Evolutionary conservation across 2,797 vertebrate genomes (phyloP).

Genomic region (Malacoctenus gilli): DNA sequence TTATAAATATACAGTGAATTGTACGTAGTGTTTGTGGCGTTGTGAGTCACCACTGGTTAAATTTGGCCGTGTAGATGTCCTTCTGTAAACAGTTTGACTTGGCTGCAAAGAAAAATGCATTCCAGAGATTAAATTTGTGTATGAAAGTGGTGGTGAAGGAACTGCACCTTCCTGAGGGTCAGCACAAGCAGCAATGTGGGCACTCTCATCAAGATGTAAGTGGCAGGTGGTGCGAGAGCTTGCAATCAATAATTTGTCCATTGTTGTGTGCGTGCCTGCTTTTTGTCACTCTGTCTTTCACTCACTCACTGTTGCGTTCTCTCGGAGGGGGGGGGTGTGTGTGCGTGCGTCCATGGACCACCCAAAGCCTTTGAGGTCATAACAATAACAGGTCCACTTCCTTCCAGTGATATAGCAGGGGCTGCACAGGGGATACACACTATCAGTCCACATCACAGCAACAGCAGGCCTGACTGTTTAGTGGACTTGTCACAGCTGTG

Average conservation of each 20-base stretch:
- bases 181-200: conserved; percentile 5
- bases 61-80: conserved; percentile 23
- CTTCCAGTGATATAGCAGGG: conserved; percentile 65
- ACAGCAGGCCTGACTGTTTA: conserved; percentile 61
- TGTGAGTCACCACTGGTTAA: conserved; percentile 12
- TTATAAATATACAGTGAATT: conserved; percentile 12
- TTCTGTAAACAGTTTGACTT: conserved; percentile 38
- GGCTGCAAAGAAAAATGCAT: conserved; percentile 24
- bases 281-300: conserved; percentile 14
- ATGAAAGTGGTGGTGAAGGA: conserved; percentile 13
- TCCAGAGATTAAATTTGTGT: conserved; percentile 37
- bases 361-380: conserved; percentile 72
- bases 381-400: conserved; percentile 80
- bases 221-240: conserved; percentile 44
- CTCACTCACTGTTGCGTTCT: too few species aligned
- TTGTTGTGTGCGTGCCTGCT: conserved; percentile 35
- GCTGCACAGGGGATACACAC: conserved; percentile 39
- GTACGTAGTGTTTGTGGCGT: conserved; percentile 10
- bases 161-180: conserved; percentile 9
- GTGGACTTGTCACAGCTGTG: conserved; percentile 60
- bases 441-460: conserved; percentile 65
- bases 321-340: too few species aligned
- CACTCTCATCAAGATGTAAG: conserved; percentile 17
- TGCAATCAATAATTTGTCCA: conserved; percentile 28
- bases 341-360: conserved; percentile 62